Evolutionary conservation across 1,140 invertebrate species (phyloP), one percentile per base, ranked within the genome.

Genomic region (Alviniconcha marisindica): DNA sequence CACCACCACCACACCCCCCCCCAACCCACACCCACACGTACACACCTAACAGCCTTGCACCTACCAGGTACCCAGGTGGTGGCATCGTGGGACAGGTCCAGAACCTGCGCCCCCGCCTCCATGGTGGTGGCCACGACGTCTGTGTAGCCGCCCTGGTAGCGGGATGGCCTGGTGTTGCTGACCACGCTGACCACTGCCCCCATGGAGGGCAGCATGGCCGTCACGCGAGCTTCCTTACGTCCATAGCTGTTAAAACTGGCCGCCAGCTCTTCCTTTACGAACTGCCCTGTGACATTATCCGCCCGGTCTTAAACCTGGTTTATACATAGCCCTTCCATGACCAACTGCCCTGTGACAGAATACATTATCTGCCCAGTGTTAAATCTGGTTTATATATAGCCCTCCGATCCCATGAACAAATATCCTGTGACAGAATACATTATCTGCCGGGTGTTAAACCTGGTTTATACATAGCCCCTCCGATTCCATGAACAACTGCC

Each of bases 161-260:
- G 60, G n/a, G 2, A n/a, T 10, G 60, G 60, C n/a, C 21, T 28
- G n/a, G 60, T 66, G 60, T 66, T 28, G 60, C 60, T 66, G n/a
- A 66, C 60, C 60, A 66, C 60, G 28, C 60, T 66, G n/a, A 66
- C 60, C 60, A 66, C 60, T 10, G 21, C 28, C 28, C 36, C 60
- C n/a, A 66, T n/a, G 60, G 60, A n/a, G 4, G 60, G 24, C 21
- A 66, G 36, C 60, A 33, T 31, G 28, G 28, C 60, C 31, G 31
- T 66, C 60, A 66, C 60, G 31, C 60, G 60, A 31, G 60, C 60
- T 31, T 66, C 60, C 60, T 66, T 66, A 10, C 60, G 60, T 4
- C 60, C 24, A 31, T 66, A 10, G 36, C 60, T 66, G 60, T 31
- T n/a, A n/a, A 66, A 31, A 5, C 60, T n/a, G 28, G 60, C 31